phyloP scores from a whole-genome alignment of 2,797 vertebrate genomes.

The Arvicola amphibius region DNA sequence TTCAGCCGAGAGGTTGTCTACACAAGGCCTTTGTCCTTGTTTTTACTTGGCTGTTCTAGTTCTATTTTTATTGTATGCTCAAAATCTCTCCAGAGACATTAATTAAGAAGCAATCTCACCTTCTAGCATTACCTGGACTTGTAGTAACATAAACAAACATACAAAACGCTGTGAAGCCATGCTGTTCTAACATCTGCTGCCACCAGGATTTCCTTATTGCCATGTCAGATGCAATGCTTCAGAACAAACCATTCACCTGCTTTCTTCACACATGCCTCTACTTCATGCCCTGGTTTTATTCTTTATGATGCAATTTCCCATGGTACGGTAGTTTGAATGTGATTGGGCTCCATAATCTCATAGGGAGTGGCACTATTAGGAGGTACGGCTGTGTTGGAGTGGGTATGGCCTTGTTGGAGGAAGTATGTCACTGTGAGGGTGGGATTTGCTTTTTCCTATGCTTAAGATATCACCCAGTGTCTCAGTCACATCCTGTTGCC shows the following conservation, averaged over 20 bases:
- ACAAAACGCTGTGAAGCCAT: not conserved
- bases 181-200: not conserved
- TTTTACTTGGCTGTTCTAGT: not conserved
- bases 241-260: not conserved
- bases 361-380: not conserved
- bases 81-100: not conserved
- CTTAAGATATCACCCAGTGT: not conserved
- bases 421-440: not conserved
- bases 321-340: not conserved
- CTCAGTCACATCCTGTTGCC: not conserved
- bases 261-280: not conserved
- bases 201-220: not conserved
- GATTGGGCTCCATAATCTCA: not conserved
- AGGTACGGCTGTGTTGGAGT: not conserved
- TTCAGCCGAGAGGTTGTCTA: not conserved
- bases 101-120: not conserved
- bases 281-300: not conserved
- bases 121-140: not conserved
- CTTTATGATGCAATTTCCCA: not conserved
- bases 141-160: not conserved
- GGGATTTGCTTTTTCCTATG: not conserved
- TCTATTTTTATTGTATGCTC: not conserved
- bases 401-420: not conserved
- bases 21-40: not conserved
- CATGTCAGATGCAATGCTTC: not conserved